A percentile compares a stretch with the other conserved stretches of the same genome.
Conservation (phyloP, 1,140 invertebrate species). For the Diploscapter pachys region DNA sequence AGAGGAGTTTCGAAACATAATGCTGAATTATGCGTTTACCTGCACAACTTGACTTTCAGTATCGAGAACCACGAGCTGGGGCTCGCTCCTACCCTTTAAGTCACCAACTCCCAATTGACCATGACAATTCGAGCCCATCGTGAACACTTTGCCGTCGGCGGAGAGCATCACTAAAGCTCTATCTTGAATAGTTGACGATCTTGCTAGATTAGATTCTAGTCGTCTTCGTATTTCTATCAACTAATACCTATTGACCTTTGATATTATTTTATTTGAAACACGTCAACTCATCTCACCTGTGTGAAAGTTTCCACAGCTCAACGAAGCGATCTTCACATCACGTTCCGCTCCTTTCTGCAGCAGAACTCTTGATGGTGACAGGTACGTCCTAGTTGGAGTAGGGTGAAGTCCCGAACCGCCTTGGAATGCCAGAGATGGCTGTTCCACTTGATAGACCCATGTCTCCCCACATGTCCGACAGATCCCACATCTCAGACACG, state of each 20-base stretch:
- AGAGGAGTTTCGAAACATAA: too few species aligned
- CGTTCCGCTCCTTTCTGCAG: slow-evolving; percentile 3
- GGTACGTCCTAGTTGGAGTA: slow-evolving; percentile 39
- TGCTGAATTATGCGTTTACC: not conserved
- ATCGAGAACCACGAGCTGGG: slow-evolving; percentile 68
- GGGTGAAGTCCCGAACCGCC: slow-evolving; percentile 41
- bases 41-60: slow-evolving; percentile 66
- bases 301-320: slow-evolving; percentile 54
- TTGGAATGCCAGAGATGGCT: too few species aligned
- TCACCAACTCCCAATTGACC: slow-evolving; percentile 89
- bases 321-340: slow-evolving; percentile 24
- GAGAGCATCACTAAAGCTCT: slow-evolving; percentile 29
- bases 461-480: slow-evolving; percentile 79
- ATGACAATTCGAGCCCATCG: slow-evolving; percentile 82
- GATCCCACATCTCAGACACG: slow-evolving; percentile 84
- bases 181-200: too few species aligned
- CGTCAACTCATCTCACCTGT: slow-evolving; percentile 25
- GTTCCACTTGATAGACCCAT: slow-evolving; percentile 50
- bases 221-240: too few species aligned
- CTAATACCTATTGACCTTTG: too few species aligned
- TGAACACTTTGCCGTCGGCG: slow-evolving; percentile 71
- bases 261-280: too few species aligned
- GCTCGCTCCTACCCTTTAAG: slow-evolving; percentile 59
- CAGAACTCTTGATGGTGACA: slow-evolving; percentile 20
- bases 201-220: too few species aligned